phyloP scores from a whole-genome alignment of 2,113 vertebrate species.

The Turnix velox region DNA sequence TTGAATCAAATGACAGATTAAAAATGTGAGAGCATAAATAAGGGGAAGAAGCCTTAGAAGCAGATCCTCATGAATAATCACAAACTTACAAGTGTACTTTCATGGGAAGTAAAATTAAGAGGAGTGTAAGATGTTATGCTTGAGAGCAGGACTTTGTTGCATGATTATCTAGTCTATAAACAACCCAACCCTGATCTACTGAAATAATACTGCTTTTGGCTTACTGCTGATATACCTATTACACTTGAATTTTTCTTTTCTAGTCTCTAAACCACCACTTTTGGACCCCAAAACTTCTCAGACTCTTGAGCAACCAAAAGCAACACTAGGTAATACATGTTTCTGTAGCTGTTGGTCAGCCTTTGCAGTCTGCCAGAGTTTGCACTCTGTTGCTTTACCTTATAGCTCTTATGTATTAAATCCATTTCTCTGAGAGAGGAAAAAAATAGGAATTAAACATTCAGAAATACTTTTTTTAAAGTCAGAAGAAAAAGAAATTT shows the following conservation, averaged over 20 bases:
- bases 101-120: neutral
- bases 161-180: neutral
- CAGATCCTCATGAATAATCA: neutral
- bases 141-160: neutral
- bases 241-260: slow-evolving; percentile 28
- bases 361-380: neutral
- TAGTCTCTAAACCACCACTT: slow-evolving; percentile 43
- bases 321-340: slow-evolving; percentile 30
- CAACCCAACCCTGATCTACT: neutral
- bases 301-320: slow-evolving; percentile 25
- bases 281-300: slow-evolving; percentile 37
- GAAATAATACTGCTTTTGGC: neutral
- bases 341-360: neutral
- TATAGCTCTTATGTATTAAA: neutral
- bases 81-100: neutral
- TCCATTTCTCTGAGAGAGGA: neutral
- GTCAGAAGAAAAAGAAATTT: neutral
- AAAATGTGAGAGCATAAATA: neutral
- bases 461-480: neutral
- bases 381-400: neutral
- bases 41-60: neutral
- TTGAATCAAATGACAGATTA: neutral
- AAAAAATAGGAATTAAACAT: neutral
- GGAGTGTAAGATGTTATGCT: neutral
- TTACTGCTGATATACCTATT: neutral